These are phyloP conservation scores for Oscheius myriophilus DNA, from an alignment of 2,888 invertebrate species.

Conservation along the genomic window DNA sequence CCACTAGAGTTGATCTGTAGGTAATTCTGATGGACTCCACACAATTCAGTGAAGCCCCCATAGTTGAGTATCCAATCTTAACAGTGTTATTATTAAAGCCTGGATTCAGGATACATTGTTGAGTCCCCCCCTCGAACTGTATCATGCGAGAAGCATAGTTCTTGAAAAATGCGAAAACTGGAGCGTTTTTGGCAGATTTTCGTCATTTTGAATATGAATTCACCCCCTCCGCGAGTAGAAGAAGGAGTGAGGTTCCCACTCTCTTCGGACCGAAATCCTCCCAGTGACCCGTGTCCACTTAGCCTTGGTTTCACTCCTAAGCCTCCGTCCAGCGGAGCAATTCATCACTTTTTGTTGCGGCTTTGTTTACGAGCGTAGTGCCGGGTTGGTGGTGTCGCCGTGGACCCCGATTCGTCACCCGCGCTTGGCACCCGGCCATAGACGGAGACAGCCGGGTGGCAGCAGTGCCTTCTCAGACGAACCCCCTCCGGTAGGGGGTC, in stretches of 20 bases:
- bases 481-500: not conserved
- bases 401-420: conserved; percentile 21
- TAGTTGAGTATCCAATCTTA: too few species aligned
- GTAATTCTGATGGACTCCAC: too few species aligned
- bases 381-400: not conserved
- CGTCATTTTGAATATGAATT: too few species aligned
- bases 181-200: too few species aligned
- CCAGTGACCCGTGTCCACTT: conserved; percentile 24
- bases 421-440: conserved; percentile 2
- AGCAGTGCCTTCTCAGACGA: not conserved
- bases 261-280: not conserved
- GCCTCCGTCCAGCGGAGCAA: conserved; percentile 2
- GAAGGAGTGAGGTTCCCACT: not conserved
- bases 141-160: too few species aligned
- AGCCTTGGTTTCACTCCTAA: conserved; percentile 10
- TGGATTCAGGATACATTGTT: too few species aligned
- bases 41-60: too few species aligned
- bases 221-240: too few species aligned
- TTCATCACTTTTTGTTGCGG: conserved; percentile 25
- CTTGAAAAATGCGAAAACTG: too few species aligned
- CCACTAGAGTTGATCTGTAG: too few species aligned
- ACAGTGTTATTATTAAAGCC: too few species aligned
- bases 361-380: conserved; percentile 31
- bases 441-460: conserved; percentile 6
- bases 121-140: too few species aligned